A percentile compares a stretch with the other conserved stretches of the same genome.
Evolutionary conservation across 1,140 invertebrate species (phyloP).

Genomic region (Stenopsyche tienmushanensis): DNA sequence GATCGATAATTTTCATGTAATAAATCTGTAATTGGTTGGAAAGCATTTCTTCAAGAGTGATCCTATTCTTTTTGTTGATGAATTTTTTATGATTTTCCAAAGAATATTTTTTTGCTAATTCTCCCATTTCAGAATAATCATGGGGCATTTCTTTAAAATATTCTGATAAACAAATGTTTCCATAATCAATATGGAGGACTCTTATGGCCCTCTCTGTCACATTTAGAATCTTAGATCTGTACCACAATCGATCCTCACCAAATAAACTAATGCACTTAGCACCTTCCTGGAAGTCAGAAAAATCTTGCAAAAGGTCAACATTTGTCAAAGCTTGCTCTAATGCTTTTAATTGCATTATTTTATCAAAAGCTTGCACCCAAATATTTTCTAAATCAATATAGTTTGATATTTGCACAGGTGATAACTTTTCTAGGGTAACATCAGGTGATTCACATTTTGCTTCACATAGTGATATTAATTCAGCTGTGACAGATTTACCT

Average conservation of each 20-base stretch:
- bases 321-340: constrained; percentile 58
- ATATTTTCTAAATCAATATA: constrained; percentile 62
- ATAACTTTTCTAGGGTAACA: no score
- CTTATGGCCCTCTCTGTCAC: constrained; percentile 58
- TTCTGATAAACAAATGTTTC: constrained; percentile 63
- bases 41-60: constrained; percentile 54
- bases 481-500: constrained; percentile 61
- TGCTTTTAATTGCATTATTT: constrained; percentile 56
- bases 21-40: constrained; percentile 50
- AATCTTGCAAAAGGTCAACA: constrained; percentile 53
- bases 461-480: constrained; percentile 57
- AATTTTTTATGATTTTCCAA: constrained; percentile 49
- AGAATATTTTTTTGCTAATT: constrained; percentile 63
- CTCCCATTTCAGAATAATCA: constrained; percentile 58
- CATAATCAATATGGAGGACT: constrained; percentile 72
- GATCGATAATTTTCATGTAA: constrained; percentile 56
- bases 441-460: no score
- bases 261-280: constrained; percentile 65
- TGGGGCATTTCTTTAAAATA: constrained; percentile 62
- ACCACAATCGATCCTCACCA: constrained; percentile 64
- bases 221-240: constrained; percentile 59
- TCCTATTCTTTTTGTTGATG: constrained; percentile 49
- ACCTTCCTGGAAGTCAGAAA: constrained; percentile 55
- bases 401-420: constrained; percentile 57
- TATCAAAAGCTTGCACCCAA: constrained; percentile 63